These are phyloP conservation scores for Ancistrus triradiatus DNA, from an alignment of 2,113 vertebrate genomes.

Conservation along the genomic window DNA sequence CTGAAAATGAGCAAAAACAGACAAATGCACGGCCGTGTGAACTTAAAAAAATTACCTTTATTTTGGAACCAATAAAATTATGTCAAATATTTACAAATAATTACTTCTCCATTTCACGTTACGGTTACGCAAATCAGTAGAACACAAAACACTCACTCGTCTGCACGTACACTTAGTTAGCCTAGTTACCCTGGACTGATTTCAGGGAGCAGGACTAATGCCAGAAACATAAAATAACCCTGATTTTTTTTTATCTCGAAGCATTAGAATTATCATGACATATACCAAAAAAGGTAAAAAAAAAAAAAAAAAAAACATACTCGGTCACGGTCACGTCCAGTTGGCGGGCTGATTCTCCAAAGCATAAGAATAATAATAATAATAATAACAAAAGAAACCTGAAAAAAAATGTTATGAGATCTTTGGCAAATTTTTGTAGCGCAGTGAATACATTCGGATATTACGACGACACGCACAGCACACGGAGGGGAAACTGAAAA, in stretches of 20 bases:
- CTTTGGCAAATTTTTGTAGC: conserved; percentile 99
- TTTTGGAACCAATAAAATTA: conserved; percentile 99
- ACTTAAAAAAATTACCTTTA: conserved; percentile 99
- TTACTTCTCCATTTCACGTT: conserved; percentile 94
- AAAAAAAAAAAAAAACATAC: conserved; percentile 58
- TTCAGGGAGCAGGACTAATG: conserved; percentile 84
- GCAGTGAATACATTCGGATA: conserved; percentile 99
- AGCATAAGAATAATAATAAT: conserved; percentile 48
- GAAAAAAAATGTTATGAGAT: conserved; percentile 84
- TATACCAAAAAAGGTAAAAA: no score
- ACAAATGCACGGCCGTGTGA: conserved; percentile 52
- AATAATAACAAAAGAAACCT: conserved; percentile 58
- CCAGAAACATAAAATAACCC: conserved; percentile 75
- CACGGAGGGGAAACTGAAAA: no score
- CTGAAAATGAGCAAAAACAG: not conserved
- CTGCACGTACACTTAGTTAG: conserved; percentile 87
- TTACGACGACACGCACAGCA: conserved; percentile 97
- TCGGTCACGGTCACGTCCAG: conserved; percentile 65
- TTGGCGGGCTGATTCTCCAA: conserved; percentile 59
- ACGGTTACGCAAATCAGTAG: conserved; percentile 96
- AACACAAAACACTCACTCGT: conserved; percentile 98
- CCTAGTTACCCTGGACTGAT: conserved; percentile 78
- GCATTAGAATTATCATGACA: conserved; percentile 49
- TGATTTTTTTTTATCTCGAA: conserved; percentile 49
- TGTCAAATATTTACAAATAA: conserved; percentile 99